phyloP scores from a whole-genome alignment of 2,113 vertebrate species.

The Campylorhamphus procurvoides region DNA sequence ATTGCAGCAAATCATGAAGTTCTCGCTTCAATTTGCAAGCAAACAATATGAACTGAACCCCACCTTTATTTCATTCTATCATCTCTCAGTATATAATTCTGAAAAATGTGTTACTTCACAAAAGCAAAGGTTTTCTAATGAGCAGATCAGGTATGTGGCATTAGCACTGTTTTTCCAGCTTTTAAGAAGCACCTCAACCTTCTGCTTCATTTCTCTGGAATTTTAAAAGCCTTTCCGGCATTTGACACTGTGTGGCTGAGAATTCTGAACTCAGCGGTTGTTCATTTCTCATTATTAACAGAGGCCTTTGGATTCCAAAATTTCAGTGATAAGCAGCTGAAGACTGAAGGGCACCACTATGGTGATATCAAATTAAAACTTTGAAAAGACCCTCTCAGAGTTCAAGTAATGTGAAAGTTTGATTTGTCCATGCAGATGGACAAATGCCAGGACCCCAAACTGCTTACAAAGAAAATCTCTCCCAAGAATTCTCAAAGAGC shows the following conservation, averaged over 20 bases:
- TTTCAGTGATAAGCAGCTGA: background rate
- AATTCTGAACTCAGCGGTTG: constrained; percentile 16
- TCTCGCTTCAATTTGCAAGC: background rate
- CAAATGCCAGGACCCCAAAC: constrained; percentile 44
- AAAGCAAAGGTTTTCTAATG: background rate
- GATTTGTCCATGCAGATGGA: constrained; percentile 20
- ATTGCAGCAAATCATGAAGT: background rate
- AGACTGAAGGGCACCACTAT: background rate
- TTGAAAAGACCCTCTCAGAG: constrained; percentile 48
- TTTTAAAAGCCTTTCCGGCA: constrained; percentile 28
- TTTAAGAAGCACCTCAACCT: background rate
- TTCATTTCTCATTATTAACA: constrained; percentile 46
- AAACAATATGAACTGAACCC: background rate
- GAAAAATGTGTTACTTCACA: background rate
- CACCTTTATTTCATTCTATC: background rate
- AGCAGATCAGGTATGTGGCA: background rate
- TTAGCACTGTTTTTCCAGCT: background rate
- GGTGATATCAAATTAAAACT: constrained; percentile 64
- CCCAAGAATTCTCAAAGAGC: constrained; percentile 21
- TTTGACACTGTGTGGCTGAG: background rate
- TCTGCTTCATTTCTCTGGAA: constrained; percentile 33
- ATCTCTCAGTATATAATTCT: background rate
- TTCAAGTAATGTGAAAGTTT: constrained; percentile 31
- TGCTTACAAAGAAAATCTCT: constrained; percentile 31
- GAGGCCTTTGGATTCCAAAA: constrained; percentile 24